Evolutionary conservation across 1,140 invertebrate genomes (phyloP).

Genomic region (honey bee (Apis mellifera)): DNA sequence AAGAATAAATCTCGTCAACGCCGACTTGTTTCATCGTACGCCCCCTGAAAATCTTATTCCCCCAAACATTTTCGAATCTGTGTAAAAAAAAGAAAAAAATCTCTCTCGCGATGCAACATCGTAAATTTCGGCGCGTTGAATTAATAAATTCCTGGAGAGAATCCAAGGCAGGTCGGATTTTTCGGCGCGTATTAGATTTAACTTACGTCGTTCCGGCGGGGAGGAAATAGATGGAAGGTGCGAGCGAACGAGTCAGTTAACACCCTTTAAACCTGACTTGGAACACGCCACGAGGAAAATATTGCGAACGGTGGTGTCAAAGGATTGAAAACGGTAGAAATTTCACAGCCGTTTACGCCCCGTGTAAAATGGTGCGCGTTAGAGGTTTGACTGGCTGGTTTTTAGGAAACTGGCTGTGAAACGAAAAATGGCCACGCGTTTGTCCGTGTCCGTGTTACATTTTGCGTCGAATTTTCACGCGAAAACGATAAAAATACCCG

Average conservation of each 20-base stretch:
- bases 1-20: background rate
- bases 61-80: background rate
- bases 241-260: background rate
- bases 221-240: background rate
- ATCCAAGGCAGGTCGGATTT: too few species aligned
- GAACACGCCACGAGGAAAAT: background rate
- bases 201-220: background rate
- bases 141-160: too few species aligned
- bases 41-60: background rate
- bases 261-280: background rate
- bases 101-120: background rate
- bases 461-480: background rate
- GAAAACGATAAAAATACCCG: background rate
- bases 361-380: background rate
- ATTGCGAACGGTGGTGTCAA: constrained; percentile 14
- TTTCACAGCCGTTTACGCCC: background rate
- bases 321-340: background rate
- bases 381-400: background rate
- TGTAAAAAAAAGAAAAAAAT: too few species aligned
- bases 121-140: background rate
- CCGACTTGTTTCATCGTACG: background rate
- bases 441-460: background rate
- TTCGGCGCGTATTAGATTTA: background rate
- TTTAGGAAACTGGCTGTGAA: constrained; percentile 1
- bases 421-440: background rate